These are phyloP conservation scores for Hartigia nigra DNA, from an alignment of 2,888 invertebrate genomes.

Conservation along the genomic window DNA sequence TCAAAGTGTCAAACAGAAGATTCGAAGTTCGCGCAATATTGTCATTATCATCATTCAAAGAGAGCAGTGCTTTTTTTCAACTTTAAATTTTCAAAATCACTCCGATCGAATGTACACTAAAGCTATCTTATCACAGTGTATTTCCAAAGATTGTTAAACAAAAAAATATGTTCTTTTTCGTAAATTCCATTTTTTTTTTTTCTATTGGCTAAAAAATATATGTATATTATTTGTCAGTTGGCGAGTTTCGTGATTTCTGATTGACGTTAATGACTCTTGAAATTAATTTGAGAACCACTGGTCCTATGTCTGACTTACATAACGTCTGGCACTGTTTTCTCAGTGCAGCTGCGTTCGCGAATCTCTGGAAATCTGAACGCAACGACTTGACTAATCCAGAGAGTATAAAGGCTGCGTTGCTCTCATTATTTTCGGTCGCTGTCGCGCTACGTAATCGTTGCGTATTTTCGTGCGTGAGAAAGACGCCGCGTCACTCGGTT, in stretches of 20 bases:
- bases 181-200: too few species aligned
- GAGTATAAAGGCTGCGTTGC: background rate
- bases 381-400: background rate
- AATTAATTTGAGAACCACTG: background rate
- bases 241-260: too few species aligned
- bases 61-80: background rate
- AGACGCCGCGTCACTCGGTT: background rate
- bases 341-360: background rate
- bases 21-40: background rate
- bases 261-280: too few species aligned
- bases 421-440: slow-evolving; percentile 1
- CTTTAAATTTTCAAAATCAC: too few species aligned
- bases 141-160: too few species aligned
- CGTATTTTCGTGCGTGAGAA: slow-evolving; percentile 5
- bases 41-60: background rate
- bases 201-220: too few species aligned
- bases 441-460: background rate
- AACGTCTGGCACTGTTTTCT: background rate
- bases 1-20: background rate
- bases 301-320: background rate
- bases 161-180: too few species aligned
- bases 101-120: too few species aligned
- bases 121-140: too few species aligned
- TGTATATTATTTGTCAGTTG: too few species aligned
- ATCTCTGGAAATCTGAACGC: slow-evolving; percentile 2